phyloP scores from a whole-genome alignment of 2,888 invertebrate species.

The Listrodromus nycthemerus region DNA sequence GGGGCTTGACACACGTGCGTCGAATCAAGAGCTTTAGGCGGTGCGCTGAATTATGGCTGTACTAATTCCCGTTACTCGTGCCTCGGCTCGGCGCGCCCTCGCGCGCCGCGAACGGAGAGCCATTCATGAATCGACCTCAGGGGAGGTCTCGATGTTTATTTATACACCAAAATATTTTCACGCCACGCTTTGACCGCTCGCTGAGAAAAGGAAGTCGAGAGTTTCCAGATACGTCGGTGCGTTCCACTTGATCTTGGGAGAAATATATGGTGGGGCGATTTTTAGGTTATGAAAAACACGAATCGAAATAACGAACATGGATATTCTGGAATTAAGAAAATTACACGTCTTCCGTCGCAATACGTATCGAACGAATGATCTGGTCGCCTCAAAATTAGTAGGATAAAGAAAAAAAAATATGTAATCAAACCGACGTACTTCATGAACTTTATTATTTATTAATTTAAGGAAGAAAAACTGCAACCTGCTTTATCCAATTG shows the following conservation, averaged over 20 bases:
- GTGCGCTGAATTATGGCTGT: constrained; percentile 13
- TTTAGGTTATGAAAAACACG: not conserved
- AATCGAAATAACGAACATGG: not conserved
- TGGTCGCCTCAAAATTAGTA: no score
- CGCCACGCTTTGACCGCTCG: constrained; percentile 23
- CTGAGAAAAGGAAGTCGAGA: not conserved
- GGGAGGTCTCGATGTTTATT: constrained; percentile 74
- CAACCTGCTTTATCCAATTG: no score
- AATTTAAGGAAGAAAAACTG: no score
- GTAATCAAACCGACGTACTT: no score
- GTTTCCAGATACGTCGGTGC: not conserved
- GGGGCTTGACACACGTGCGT: constrained; percentile 52
- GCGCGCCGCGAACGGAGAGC: constrained; percentile 53
- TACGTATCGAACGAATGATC: no score
- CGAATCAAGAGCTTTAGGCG: constrained; percentile 44
- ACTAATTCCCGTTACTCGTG: constrained; percentile 14
- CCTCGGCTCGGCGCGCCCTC: not conserved
- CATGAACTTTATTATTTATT: no score
- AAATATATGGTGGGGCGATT: not conserved
- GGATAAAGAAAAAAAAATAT: no score
- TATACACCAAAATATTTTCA: constrained; percentile 72
- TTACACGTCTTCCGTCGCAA: no score
- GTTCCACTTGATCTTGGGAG: not conserved
- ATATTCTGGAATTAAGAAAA: no score
- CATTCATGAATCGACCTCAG: constrained; percentile 79